Evolutionary conservation across 1,140 invertebrate species (phyloP).

Genomic region (Drosophila insularis): DNA sequence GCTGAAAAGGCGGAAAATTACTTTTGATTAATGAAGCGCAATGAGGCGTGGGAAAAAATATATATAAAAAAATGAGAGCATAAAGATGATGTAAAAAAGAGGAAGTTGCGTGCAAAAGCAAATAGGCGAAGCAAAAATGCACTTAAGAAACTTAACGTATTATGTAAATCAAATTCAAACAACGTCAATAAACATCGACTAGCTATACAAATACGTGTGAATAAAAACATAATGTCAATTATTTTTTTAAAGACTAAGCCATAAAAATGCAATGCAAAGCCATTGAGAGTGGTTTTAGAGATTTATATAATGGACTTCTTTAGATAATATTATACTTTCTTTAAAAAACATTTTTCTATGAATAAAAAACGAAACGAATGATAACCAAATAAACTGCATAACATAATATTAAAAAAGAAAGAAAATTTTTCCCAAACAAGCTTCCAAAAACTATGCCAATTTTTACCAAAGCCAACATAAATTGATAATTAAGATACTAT

Average conservation of each 20-base stretch:
- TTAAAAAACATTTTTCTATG: not conserved
- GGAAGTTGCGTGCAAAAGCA: constrained; percentile 20
- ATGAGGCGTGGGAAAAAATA: constrained; percentile 49
- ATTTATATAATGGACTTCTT: no score
- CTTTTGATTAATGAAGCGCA: constrained; percentile 78
- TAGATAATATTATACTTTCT: no score
- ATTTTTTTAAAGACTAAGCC: no score
- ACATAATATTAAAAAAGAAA: no score
- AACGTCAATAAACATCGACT: not conserved
- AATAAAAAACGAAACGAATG: not conserved
- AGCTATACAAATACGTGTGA: not conserved
- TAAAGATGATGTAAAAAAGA: constrained; percentile 48
- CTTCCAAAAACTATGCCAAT: no score
- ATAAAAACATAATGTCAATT: not conserved
- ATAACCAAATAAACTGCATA: not conserved
- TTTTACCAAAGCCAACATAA: no score
- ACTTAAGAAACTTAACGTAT: constrained; percentile 11
- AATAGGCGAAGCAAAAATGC: constrained; percentile 25
- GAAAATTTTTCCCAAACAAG: no score
- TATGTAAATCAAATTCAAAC: constrained; percentile 2
- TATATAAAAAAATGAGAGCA: constrained; percentile 32
- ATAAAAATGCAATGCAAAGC: no score
- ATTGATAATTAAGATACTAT: no score
- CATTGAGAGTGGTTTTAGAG: no score
- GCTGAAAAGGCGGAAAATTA: constrained; percentile 68